Percentiles rank a stretch among this genome's conserved stretches.
Conservation (phyloP, 1,140 invertebrate species). For the Himalopsyche phryganea region DNA sequence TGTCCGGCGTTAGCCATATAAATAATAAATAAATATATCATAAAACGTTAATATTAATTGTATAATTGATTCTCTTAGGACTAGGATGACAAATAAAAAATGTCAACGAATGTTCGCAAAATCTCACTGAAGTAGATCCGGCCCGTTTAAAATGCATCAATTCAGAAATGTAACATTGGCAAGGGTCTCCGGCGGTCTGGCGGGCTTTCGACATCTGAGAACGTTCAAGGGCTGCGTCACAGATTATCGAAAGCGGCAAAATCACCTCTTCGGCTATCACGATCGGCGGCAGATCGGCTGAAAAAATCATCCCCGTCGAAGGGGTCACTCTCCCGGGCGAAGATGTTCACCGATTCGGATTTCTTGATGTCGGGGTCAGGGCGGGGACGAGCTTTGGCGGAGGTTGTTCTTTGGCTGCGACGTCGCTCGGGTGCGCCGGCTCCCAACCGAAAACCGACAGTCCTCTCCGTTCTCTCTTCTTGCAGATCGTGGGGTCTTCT, state of each 20-base stretch:
- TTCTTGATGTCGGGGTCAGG: constrained; percentile 63
- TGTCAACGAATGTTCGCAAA: constrained; percentile 27
- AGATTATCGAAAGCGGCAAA: constrained; percentile 46
- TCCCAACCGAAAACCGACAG: constrained; percentile 32
- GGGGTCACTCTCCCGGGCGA: constrained; percentile 70
- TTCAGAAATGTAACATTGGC: not conserved
- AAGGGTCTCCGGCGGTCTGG: too few relatives aligned
- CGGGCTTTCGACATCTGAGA: not conserved
- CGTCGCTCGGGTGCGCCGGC: constrained; percentile 29
- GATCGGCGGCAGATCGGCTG: constrained; percentile 52
- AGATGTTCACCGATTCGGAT: constrained; percentile 84
- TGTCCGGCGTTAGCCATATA: not conserved
- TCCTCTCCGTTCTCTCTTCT: constrained; percentile 30
- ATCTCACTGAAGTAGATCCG: constrained; percentile 26
- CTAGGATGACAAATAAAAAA: constrained; percentile 25
- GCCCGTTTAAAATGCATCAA: not conserved
- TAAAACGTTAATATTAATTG: constrained; percentile 27
- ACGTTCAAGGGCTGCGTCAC: constrained; percentile 30
- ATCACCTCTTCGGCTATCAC: constrained; percentile 48
- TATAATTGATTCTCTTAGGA: constrained; percentile 18
- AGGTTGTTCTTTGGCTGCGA: constrained; percentile 24
- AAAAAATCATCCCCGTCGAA: constrained; percentile 86
- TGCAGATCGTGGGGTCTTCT: constrained; percentile 39
- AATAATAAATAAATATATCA: constrained; percentile 21
- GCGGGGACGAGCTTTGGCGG: constrained; percentile 23